phyloP scores from a whole-genome alignment of 2,888 invertebrate species.

The Drosophila glabriapex region DNA sequence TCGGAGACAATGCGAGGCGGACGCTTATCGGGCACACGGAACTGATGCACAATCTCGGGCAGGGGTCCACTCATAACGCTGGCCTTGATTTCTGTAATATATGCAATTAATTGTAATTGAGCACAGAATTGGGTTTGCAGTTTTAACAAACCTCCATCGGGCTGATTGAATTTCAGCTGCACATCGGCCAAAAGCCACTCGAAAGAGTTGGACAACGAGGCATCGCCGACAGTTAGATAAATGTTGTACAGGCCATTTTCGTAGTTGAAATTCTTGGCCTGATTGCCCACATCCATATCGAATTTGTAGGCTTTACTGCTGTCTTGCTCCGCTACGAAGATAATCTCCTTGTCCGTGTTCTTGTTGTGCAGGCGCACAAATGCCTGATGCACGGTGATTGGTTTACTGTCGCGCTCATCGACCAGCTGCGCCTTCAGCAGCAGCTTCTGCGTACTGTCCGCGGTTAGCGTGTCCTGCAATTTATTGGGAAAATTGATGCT shows the following conservation, averaged over 20 bases:
- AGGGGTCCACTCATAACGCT: slow-evolving; percentile 85
- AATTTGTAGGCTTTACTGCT: slow-evolving; percentile 92
- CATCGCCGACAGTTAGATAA: slow-evolving; percentile 95
- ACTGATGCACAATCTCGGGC: slow-evolving; percentile 91
- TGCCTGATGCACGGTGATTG: slow-evolving; percentile 92
- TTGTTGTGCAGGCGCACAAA: slow-evolving; percentile 92
- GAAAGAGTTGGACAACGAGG: slow-evolving; percentile 94
- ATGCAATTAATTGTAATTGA: neutral
- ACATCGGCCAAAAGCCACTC: slow-evolving; percentile 94
- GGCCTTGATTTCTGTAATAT: slow-evolving; percentile 64
- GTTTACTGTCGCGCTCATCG: slow-evolving; percentile 89
- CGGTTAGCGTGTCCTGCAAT: slow-evolving; percentile 89
- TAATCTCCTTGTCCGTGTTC: slow-evolving; percentile 91
- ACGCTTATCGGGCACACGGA: slow-evolving; percentile 96
- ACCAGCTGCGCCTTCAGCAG: slow-evolving; percentile 92
- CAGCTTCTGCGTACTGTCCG: slow-evolving; percentile 96
- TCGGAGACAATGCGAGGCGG: slow-evolving; percentile 95
- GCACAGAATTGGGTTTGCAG: neutral
- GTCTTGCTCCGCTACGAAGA: slow-evolving; percentile 97
- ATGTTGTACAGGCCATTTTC: slow-evolving; percentile 92
- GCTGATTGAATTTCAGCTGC: slow-evolving; percentile 89
- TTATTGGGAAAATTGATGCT: slow-evolving; percentile 91
- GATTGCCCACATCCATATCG: slow-evolving; percentile 94
- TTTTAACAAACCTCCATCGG: slow-evolving; percentile 80
- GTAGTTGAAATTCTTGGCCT: slow-evolving; percentile 91